Conservation (phyloP, 2,113 vertebrate species). For the Alethe castanea region DNA sequence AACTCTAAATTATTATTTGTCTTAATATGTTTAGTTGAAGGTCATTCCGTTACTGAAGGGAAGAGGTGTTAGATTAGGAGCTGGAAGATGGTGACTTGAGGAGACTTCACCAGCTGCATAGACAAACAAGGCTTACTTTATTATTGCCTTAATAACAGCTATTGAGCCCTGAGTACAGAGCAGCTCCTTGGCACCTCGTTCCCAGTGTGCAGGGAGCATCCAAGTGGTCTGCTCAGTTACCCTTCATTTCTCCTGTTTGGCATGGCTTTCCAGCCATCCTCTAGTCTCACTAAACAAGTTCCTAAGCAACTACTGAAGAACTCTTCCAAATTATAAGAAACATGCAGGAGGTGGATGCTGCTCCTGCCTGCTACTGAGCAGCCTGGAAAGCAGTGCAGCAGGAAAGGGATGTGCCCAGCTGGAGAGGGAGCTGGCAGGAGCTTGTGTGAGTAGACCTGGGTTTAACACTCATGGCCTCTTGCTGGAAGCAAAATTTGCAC, state of each 20-base stretch:
- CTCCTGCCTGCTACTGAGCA: background rate
- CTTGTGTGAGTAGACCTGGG: background rate
- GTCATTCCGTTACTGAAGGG: constrained; percentile 3
- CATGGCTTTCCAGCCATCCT: constrained; percentile 25
- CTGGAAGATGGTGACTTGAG: constrained; percentile 63
- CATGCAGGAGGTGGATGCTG: background rate
- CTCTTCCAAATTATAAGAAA: background rate
- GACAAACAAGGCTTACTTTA: constrained; percentile 79
- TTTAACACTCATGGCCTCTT: background rate
- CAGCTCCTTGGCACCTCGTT: constrained; percentile 64
- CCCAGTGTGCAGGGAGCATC: constrained; percentile 57
- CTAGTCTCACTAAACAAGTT: background rate
- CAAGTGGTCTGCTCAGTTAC: constrained; percentile 64
- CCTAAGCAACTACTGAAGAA: background rate
- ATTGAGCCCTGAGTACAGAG: constrained; percentile 73
- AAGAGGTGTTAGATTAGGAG: constrained; percentile 64
- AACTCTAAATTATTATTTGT: constrained; percentile 25
- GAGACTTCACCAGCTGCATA: constrained; percentile 75
- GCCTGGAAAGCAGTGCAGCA: background rate
- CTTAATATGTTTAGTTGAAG: background rate
- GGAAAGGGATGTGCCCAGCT: background rate
- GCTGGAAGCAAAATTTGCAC: background rate
- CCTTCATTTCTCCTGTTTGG: constrained; percentile 57
- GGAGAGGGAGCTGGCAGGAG: background rate
- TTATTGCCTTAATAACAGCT: constrained; percentile 79